These are phyloP conservation scores for Dryas iulia DNA, from an alignment of 1,140 invertebrate genomes.

Conservation along the genomic window DNA sequence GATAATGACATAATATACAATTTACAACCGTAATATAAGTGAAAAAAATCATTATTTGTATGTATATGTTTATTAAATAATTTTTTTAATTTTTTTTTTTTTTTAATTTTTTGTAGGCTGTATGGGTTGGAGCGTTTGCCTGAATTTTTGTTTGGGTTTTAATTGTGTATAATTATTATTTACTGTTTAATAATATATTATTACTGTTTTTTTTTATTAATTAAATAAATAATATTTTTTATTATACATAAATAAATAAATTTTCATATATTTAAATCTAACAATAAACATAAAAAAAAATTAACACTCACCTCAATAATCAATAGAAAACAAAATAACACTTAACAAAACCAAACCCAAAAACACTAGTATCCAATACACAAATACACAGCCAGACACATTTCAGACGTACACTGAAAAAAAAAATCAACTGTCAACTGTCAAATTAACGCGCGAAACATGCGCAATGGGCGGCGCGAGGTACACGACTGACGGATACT, in stretches of 20 bases:
- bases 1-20: constrained; percentile 38
- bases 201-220: background rate
- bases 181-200: too few relatives aligned
- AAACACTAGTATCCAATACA: constrained; percentile 12
- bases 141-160: background rate
- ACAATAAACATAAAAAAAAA: background rate
- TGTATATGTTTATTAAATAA: background rate
- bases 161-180: too few relatives aligned
- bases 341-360: constrained; percentile 16
- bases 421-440: constrained; percentile 31
- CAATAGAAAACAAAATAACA: background rate
- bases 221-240: background rate
- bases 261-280: too few relatives aligned
- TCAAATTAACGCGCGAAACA: constrained; percentile 26
- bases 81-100: background rate
- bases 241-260: background rate
- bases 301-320: background rate
- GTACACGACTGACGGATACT: background rate
- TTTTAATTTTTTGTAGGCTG: background rate
- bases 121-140: background rate
- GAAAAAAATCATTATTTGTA: background rate
- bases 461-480: constrained; percentile 4
- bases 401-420: constrained; percentile 28
- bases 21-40: background rate
- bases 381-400: constrained; percentile 35